Evolutionary conservation across 2,113 vertebrate species (phyloP), one percentile per base, ranked within the genome.

Genomic region (Pungitius pungitius): DNA sequence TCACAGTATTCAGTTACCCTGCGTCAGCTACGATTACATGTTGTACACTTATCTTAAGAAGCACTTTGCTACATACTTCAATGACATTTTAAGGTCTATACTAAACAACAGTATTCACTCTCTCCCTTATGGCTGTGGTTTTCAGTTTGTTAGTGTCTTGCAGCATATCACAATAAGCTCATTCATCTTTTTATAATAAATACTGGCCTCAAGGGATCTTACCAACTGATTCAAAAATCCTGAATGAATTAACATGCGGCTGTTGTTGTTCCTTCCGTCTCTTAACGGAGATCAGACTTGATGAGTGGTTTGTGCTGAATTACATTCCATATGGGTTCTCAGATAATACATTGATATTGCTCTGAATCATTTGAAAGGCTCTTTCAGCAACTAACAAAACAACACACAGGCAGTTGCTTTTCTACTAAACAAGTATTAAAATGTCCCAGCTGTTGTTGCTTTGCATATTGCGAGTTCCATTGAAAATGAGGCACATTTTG

Each of bases 121-220:
- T 59, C 39, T 10, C 11, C 42, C 20, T 49, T 13, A 37, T 55
- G 67, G 40, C 22, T 20, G 20, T 6, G 2, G 10, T 54, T 35
- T 52, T 35, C 8, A 39, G 66, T 18, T 39, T 79, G 45, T 62
- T 55, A 66, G 15, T 47, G 11, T 60, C 72, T 52, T 65, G 74
- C 69, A 61, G 69, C 63, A 72, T 43, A 64, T 54, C n/a, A 47
- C 40, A 60, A 81, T 80, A 52, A 77, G 56, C 33, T 73, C 33
- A 71, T 79, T 85, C 63, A 67, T 85, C 61, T 42, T 60, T 60
- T 74, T 13, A 69, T 62, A 75, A 86, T 60, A 61, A 58, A 75
- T 68, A 56, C 75, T 45, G 61, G 52, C 63, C 45, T 17, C 45
- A 33, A 56, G 47, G 43, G 68, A 30, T 59, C 62, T 54, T 9